Evolutionary conservation across 2,797 vertebrate species (phyloP), one percentile per base, ranked within the genome.

Genomic region (Vireo griseus): DNA sequence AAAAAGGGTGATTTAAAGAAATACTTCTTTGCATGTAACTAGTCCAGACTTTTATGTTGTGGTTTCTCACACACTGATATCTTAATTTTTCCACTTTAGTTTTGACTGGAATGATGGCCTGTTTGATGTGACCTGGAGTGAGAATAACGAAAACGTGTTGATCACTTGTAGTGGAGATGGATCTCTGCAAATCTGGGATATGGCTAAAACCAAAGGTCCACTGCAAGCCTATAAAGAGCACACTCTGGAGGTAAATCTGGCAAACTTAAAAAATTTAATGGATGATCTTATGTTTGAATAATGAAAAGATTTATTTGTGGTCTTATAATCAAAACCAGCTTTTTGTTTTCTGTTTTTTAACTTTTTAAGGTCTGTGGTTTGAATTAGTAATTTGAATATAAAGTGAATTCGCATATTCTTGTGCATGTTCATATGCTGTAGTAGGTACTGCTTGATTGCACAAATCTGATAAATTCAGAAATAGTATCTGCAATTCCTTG

Each of bases 111-210:
- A 98, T 3, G 99, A 99, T 65, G 98, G 98, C 5, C 97, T 99
- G 21, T 99, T 99, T 71, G 99, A 99, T 40, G 99, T 99, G 57
- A 97, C 99, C 0, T 99, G 99, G 99, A 99, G 99, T 61, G 99
- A 99, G 95, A 98, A 97, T 85, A 99, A 99, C 10, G 99, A 99
- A 72, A 98, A 99, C 2, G 73, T 99, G 35, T 67, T 99, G 94
- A 97, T 99, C 89, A 98, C 99, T 2, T 99, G 98, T 13, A 98
- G 99, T 4, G 99, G 99, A 6, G 99, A 99, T 77, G 99, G 99
- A 67, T 99, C 99, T n/a, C 95, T 99, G 92, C 99, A 99, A 97
- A 97, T 99, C 52, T 99, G 99, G 99, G 99, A 99, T 96, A 98
- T 98, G 1, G 97, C 98, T 97, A 98, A 98, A 95, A 97, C 98